Conservation (phyloP, 2,113 vertebrate species). For the Rattus rattus region DNA sequence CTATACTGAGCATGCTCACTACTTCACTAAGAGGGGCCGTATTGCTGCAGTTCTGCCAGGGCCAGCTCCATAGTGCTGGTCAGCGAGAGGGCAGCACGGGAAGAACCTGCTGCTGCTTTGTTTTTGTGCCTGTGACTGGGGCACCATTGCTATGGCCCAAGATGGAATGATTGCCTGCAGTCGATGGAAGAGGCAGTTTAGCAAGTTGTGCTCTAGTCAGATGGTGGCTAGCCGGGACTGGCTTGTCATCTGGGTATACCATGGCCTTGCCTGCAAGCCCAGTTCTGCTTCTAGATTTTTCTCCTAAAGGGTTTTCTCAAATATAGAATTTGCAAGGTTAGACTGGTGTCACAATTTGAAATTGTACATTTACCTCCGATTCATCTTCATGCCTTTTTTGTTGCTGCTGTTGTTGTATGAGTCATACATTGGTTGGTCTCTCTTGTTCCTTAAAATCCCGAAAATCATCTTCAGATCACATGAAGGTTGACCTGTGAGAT, state of each 20-base stretch:
- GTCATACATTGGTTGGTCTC: background rate
- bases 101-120: background rate
- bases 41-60: background rate
- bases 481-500: background rate
- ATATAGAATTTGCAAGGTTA: background rate
- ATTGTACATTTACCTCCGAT: constrained; percentile 2
- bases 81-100: background rate
- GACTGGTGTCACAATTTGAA: background rate
- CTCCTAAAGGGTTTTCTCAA: background rate
- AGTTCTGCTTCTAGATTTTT: background rate
- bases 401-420: background rate
- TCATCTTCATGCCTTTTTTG: background rate
- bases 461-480: background rate
- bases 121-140: background rate
- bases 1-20: background rate
- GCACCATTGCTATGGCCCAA: rapidly evolving
- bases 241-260: background rate
- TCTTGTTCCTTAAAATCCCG: background rate
- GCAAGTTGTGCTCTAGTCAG: background rate
- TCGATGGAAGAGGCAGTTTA: background rate
- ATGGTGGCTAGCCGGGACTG: background rate
- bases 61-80: background rate
- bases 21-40: background rate
- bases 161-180: rapidly evolving
- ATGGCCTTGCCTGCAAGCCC: background rate